These are phyloP conservation scores for Sesia apiformis DNA, from an alignment of 2,888 invertebrate species.

Conservation along the genomic window DNA sequence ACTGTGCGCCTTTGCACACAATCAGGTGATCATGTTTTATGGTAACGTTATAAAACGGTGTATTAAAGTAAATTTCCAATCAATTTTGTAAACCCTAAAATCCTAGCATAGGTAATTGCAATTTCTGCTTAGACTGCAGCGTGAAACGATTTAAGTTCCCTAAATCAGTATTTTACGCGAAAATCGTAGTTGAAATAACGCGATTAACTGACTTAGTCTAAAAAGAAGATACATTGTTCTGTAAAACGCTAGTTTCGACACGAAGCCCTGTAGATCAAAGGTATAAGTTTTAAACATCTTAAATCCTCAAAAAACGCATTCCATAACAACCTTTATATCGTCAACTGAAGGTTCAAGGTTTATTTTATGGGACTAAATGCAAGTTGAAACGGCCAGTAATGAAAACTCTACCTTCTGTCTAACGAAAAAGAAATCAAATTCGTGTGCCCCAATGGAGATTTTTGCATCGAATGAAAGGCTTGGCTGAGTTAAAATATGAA, in stretches of 20 bases:
- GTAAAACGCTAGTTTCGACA: slow-evolving; percentile 68
- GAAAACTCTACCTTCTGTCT: slow-evolving; percentile 34
- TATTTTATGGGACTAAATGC: slow-evolving; percentile 12
- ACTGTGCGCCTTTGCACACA: too few relatives aligned
- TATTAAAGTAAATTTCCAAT: too few relatives aligned
- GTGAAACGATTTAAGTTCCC: background rate
- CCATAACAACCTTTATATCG: slow-evolving; percentile 25
- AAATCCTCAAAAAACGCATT: slow-evolving; percentile 16
- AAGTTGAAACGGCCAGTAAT: slow-evolving; percentile 17
- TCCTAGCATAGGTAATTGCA: too few relatives aligned
- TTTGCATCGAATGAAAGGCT: slow-evolving; percentile 39
- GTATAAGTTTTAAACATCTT: slow-evolving; percentile 41
- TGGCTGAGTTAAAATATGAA: slow-evolving; percentile 45
- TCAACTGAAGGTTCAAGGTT: slow-evolving; percentile 21
- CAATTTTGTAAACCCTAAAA: too few relatives aligned
- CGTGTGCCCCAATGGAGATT: slow-evolving; percentile 20
- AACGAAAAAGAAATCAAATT: slow-evolving; percentile 36
- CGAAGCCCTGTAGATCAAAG: slow-evolving; percentile 56
- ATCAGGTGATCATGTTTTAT: too few relatives aligned
- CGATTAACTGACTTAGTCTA: slow-evolving; percentile 49
- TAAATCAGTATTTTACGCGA: slow-evolving; percentile 25
- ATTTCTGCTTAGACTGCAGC: too few relatives aligned
- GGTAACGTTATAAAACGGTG: too few relatives aligned
- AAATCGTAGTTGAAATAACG: slow-evolving; percentile 36
- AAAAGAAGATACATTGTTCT: slow-evolving; percentile 61